Conservation (phyloP, 2,113 vertebrate genomes). For the Cyanocitta stelleri region DNA sequence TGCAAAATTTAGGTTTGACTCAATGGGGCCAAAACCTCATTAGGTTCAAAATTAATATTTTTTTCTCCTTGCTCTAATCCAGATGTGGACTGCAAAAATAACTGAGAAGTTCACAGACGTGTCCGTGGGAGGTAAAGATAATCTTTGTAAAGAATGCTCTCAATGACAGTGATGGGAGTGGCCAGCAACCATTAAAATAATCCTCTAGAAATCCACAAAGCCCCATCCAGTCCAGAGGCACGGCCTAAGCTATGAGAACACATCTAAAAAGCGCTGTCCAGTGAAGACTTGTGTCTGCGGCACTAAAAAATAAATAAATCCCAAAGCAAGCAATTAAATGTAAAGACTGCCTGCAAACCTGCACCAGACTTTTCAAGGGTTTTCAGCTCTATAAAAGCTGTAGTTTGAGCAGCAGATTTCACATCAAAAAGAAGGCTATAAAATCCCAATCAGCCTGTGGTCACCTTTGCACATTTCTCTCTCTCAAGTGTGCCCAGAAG, state of each 20-base stretch:
- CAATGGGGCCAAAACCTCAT: not conserved
- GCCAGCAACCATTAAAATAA: not conserved
- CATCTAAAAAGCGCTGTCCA: not conserved
- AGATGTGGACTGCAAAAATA: not conserved
- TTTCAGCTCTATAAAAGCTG: not conserved
- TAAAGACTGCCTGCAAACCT: not conserved
- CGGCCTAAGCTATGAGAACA: not conserved
- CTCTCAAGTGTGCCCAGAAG: not conserved
- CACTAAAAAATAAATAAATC: not conserved
- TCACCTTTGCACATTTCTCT: not conserved
- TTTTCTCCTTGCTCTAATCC: not conserved
- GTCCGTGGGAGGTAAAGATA: not conserved
- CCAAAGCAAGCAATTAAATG: not conserved
- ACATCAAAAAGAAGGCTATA: not conserved
- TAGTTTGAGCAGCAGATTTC: not conserved
- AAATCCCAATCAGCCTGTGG: not conserved
- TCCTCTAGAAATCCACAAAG: not conserved
- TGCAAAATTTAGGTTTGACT: not conserved
- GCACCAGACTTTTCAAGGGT: not conserved
- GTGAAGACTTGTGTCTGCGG: not conserved
- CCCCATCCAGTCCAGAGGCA: not conserved
- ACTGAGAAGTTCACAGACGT: not conserved
- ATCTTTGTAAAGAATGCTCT: not conserved
- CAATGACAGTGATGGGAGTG: not conserved
- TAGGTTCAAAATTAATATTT: not conserved